These are phyloP conservation scores for Mamestra configurata DNA, from an alignment of 1,140 invertebrate genomes.

Conservation along the genomic window DNA sequence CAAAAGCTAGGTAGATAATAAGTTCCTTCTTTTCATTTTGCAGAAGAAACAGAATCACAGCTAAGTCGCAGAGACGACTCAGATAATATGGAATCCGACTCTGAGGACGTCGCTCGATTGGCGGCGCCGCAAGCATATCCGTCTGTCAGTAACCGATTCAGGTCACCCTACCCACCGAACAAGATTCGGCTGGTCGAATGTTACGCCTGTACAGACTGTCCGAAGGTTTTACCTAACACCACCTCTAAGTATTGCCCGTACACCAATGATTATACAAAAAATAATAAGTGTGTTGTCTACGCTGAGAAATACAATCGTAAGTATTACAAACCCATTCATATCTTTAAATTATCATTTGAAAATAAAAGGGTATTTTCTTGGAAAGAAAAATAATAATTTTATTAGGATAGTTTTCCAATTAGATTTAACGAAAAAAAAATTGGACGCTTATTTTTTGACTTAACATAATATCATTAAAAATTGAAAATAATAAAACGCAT, in stretches of 20 bases:
- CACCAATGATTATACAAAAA: constrained; percentile 60
- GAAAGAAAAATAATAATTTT: no score
- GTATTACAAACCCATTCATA: constrained; percentile 34
- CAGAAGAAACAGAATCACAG: constrained; percentile 17
- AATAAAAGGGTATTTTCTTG: no score
- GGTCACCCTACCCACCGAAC: not conserved
- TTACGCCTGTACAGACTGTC: constrained; percentile 70
- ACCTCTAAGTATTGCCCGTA: constrained; percentile 68
- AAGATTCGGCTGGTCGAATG: constrained; percentile 60
- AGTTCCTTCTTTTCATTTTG: no score
- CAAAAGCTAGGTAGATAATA: no score
- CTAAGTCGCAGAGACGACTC: not conserved
- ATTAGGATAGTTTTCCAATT: no score
- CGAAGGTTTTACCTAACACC: constrained; percentile 55
- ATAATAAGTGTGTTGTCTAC: constrained; percentile 69
- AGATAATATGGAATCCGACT: not conserved
- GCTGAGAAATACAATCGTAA: constrained; percentile 74
- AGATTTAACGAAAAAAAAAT: no score
- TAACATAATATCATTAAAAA: no score
- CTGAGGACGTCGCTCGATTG: constrained; percentile 14
- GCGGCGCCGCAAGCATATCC: not conserved
- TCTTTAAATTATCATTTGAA: no score
- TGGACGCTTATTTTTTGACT: no score
- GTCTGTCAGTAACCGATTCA: not conserved
- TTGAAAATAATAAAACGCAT: no score